phyloP scores from a whole-genome alignment of 2,888 invertebrate species.

The Tenthredo mesomela region DNA sequence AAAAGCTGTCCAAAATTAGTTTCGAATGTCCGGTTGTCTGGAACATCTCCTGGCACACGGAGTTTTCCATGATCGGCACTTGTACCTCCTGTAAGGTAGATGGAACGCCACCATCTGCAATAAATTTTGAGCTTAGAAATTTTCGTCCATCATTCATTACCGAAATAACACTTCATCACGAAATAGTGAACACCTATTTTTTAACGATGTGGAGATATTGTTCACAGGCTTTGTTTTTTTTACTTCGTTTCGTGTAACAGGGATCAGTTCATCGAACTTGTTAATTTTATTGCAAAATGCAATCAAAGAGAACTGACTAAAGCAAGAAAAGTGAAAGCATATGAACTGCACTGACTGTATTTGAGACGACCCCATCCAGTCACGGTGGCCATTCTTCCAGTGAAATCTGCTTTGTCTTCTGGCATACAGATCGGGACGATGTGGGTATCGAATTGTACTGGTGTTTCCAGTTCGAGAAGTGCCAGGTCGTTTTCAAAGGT shows the following conservation, averaged over 20 bases:
- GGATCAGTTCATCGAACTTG: background rate
- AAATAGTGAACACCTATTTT: background rate
- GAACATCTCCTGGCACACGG: slow-evolving; percentile 96
- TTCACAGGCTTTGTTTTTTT: background rate
- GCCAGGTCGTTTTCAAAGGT: slow-evolving; percentile 97
- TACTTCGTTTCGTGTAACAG: background rate
- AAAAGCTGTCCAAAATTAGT: slow-evolving; percentile 91
- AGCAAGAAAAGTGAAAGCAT: background rate
- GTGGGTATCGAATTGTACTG: slow-evolving; percentile 91
- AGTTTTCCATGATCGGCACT: slow-evolving; percentile 95
- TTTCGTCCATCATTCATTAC: background rate
- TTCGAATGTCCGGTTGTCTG: slow-evolving; percentile 93
- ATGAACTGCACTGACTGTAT: slow-evolving; percentile 85
- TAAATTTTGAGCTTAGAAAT: background rate
- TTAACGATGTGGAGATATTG: background rate
- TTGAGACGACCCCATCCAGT: slow-evolving; percentile 96
- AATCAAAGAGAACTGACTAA: background rate
- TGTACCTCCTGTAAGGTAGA: slow-evolving; percentile 94
- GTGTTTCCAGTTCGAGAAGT: slow-evolving; percentile 89
- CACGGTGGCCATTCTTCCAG: slow-evolving; percentile 92
- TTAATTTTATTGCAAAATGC: background rate
- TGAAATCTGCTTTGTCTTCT: slow-evolving; percentile 86
- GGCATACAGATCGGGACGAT: slow-evolving; percentile 97
- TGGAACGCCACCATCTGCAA: slow-evolving; percentile 89
- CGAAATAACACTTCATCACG: background rate